Conservation (phyloP, 2,888 invertebrate genomes). For the Stenodema calcarata region DNA sequence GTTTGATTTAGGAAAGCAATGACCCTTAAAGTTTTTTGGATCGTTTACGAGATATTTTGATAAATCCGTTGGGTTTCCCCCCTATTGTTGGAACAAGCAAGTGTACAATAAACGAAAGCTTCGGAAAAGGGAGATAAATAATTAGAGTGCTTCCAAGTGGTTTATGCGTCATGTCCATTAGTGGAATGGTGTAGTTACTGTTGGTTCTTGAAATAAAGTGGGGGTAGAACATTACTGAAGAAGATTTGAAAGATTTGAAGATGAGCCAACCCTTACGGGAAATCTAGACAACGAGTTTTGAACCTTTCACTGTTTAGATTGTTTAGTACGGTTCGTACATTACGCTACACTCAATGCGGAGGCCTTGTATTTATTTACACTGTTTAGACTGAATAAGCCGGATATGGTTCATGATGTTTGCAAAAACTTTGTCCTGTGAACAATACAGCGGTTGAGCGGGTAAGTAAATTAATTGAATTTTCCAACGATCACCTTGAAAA, state of each 20-base stretch:
- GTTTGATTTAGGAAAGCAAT: background rate
- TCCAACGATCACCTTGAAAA: too few species aligned
- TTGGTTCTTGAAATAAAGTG: background rate
- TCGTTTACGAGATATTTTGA: background rate
- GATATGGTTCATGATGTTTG: too few species aligned
- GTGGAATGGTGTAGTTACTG: background rate
- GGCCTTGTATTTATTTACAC: too few species aligned
- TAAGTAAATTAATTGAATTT: too few species aligned
- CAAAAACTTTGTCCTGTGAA: too few species aligned
- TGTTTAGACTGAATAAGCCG: too few species aligned
- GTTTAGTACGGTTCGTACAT: too few species aligned
- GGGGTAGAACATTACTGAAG: background rate
- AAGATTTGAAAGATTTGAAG: background rate
- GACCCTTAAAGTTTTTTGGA: background rate
- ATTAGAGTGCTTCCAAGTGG: slow-evolving; percentile 25
- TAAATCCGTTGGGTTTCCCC: background rate
- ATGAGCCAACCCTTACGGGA: background rate
- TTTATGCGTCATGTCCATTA: background rate
- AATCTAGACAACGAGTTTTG: too few species aligned
- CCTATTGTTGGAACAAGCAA: background rate
- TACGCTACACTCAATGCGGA: too few species aligned
- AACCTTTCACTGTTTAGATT: too few species aligned
- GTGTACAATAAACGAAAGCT: background rate
- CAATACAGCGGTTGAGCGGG: too few species aligned
- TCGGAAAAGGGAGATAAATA: background rate